Evolutionary conservation across 2,888 invertebrate species (phyloP), one percentile per base, ranked within the genome.

Genomic region (Vannuccia rotundouncinata): DNA sequence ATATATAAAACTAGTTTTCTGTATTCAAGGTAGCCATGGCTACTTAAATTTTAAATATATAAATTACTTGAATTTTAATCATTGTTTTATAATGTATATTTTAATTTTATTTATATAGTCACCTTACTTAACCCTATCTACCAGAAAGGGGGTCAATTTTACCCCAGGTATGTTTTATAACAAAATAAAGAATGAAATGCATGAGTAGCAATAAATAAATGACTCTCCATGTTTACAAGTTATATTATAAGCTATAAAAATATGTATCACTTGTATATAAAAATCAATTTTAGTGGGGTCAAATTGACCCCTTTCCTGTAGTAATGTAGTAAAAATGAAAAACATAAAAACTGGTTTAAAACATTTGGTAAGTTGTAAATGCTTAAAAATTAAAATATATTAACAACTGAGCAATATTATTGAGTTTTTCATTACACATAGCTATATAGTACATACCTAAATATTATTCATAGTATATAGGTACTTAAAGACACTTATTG

Each of bases 251-350:
- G 66, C 66, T 66, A 66, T 66, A 22, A 66, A 66, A 66, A 66
- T 66, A 66, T 66, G 66, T 66, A 22, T 66, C 66, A 66, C 66
- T 66, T 66, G 66, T 27, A 66, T 66, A 66, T 66, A 66, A 66
- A 66, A 66, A 22, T 27, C 13, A 66, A 2, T 17, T 66, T 66
- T 66, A 66, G 66, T 66, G 66, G 66, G 66, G 66, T 66, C 66
- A 66, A 66, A 66, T 66, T 66, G 66, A 66, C 10, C 66, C 66
- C 66, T 66, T 66, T 66, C 66, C 66, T 17, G 66, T 66, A 66
- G 10, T 5, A 66, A 66, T 66, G 66, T 66, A 66, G 66, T 66
- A 66, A 66, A 66, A 66, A 66, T 66, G 66, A 27, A 66, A 66
- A 66, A 66, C 66, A 5, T 66, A 22, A 66, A 66, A 66, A 66